phyloP scores from a whole-genome alignment of 2,797 vertebrate species.

The Helicolenus hilgendorfi region DNA sequence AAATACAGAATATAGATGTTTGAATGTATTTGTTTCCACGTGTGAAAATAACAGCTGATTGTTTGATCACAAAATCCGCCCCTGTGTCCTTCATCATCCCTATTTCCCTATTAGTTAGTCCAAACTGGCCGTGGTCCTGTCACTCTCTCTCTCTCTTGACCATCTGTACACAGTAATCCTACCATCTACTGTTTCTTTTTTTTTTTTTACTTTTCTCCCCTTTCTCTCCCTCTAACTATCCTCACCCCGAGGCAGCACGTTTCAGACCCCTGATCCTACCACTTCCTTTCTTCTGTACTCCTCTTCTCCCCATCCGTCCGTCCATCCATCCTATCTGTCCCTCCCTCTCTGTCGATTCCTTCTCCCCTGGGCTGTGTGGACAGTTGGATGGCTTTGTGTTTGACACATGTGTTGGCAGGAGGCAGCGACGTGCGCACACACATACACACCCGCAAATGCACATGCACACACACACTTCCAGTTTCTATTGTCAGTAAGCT shows the following conservation, averaged over 20 bases:
- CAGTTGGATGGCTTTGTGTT: constrained; percentile 84
- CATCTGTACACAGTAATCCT: constrained; percentile 78
- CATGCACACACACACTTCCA: constrained; percentile 43
- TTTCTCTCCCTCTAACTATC: constrained; percentile 16
- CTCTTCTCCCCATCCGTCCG: constrained; percentile 27
- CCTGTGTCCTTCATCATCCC: neutral
- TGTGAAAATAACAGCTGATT: constrained; percentile 18
- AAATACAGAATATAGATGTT: neutral
- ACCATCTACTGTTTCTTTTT: constrained; percentile 47
- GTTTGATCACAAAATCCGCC: neutral
- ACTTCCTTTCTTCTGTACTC: constrained; percentile 44
- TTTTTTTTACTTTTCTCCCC: neutral
- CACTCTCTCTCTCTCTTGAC: constrained; percentile 31
- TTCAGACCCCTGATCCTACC: constrained; percentile 42
- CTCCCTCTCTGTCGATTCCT: constrained; percentile 7
- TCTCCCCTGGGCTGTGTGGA: constrained; percentile 68
- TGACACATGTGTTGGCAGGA: constrained; percentile 82
- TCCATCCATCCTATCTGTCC: constrained; percentile 24
- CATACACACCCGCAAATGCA: constrained; percentile 16
- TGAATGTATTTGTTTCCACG: neutral
- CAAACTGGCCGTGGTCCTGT: constrained; percentile 10
- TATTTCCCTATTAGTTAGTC: constrained; percentile 31
- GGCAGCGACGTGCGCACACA: constrained; percentile 37
- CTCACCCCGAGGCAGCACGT: constrained; percentile 32
- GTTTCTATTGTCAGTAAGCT: constrained; percentile 75